Evolutionary conservation across 64 coral and sea anemone species (phyloP).

Genomic region (Trachythela sp.): DNA sequence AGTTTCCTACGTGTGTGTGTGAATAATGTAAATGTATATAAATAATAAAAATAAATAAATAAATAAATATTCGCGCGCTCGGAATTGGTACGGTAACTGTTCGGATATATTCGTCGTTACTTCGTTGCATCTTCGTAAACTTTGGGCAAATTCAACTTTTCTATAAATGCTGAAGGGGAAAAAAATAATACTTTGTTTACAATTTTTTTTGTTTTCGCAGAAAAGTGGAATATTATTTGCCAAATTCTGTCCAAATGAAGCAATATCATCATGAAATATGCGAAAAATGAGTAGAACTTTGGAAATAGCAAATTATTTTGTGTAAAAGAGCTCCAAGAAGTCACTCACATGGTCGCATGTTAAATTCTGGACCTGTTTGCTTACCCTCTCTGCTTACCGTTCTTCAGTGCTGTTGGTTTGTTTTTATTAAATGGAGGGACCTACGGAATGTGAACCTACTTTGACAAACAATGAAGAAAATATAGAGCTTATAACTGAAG

Average conservation of each 20-base stretch:
- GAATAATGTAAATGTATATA: too few relatives aligned
- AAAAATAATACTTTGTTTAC: not conserved
- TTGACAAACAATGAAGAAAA: not conserved
- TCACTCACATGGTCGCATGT: not conserved
- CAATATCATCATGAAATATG: not conserved
- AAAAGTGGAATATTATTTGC: not conserved
- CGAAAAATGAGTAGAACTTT: not conserved
- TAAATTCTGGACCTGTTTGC: not conserved
- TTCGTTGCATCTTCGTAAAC: not conserved
- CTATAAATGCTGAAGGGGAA: not conserved
- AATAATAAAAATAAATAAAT: too few relatives aligned
- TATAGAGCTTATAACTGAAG: not conserved
- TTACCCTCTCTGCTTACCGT: too few relatives aligned
- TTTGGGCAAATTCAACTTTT: not conserved
- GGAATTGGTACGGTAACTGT: not conserved
- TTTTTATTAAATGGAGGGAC: not conserved
- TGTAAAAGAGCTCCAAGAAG: not conserved
- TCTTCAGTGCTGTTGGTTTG: not conserved
- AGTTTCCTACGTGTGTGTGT: too few relatives aligned
- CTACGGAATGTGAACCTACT: not conserved
- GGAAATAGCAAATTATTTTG: not conserved
- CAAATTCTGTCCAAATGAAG: not conserved
- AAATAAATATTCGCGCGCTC: not conserved
- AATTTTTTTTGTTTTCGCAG: not conserved
- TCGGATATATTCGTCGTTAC: not conserved